These are phyloP conservation scores for Orthosia incerta DNA, from an alignment of 2,888 invertebrate species.

Conservation along the genomic window DNA sequence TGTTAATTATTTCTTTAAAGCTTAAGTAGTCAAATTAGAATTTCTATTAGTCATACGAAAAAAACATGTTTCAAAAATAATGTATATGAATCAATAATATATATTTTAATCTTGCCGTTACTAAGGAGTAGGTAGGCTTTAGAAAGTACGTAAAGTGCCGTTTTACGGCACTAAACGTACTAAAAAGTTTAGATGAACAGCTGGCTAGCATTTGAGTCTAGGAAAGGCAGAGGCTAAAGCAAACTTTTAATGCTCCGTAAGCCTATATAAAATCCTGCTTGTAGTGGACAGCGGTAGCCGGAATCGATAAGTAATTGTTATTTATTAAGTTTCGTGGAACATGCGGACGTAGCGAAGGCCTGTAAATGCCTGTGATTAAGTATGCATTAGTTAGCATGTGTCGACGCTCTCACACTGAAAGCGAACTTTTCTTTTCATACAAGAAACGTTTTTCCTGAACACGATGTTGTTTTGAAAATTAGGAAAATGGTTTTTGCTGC, in stretches of 20 bases:
- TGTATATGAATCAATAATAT: too few relatives aligned
- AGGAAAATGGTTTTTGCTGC: not conserved
- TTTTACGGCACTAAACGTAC: too few relatives aligned
- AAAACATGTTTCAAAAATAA: too few relatives aligned
- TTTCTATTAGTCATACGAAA: too few relatives aligned
- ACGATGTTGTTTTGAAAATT: constrained; percentile 10
- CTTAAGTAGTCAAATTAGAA: too few relatives aligned
- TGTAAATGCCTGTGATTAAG: constrained; percentile 24
- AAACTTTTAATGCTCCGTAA: not conserved
- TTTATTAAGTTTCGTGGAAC: constrained; percentile 53
- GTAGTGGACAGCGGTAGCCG: constrained; percentile 16
- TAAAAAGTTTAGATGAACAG: not conserved
- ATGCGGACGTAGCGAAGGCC: not conserved
- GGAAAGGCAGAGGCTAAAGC: not conserved
- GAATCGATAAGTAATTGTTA: constrained; percentile 41
- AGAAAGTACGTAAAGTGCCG: too few relatives aligned
- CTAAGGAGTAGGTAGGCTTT: too few relatives aligned
- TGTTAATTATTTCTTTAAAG: too few relatives aligned
- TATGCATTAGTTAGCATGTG: constrained; percentile 46
- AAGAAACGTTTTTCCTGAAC: constrained; percentile 14
- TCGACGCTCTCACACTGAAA: constrained; percentile 35
- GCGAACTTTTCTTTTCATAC: constrained; percentile 20
- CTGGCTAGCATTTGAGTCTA: not conserved
- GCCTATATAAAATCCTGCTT: not conserved
- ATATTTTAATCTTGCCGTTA: too few relatives aligned